phyloP scores from a whole-genome alignment of 1,140 invertebrate species.

The Drosophila arawakana region DNA sequence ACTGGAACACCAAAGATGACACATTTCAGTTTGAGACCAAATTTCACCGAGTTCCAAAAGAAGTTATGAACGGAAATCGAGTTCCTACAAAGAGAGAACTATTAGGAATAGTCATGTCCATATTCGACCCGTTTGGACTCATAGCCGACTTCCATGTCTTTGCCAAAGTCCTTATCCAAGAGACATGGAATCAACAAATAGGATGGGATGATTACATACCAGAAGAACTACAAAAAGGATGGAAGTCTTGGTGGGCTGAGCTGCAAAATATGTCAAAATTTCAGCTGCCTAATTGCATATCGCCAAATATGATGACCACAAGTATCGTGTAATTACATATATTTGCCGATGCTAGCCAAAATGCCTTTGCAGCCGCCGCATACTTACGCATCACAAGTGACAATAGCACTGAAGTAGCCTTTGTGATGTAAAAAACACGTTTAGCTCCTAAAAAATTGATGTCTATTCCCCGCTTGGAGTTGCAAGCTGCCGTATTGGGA shows the following conservation, averaged over 20 bases:
- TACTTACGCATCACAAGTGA: not conserved
- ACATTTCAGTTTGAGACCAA: not conserved
- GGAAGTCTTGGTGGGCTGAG: not conserved
- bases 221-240: not conserved
- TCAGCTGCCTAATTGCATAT: not conserved
- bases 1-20: not conserved
- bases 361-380: not conserved
- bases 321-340: not conserved
- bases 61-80: not conserved
- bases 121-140: not conserved
- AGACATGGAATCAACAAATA: not conserved
- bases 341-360: conserved; percentile 1
- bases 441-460: not conserved
- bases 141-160: not conserved
- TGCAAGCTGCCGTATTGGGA: conserved; percentile 17
- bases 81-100: not conserved
- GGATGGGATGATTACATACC: not conserved
- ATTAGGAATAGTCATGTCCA: not conserved
- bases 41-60: not conserved
- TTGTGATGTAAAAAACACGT: conserved; percentile 8
- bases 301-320: too few species aligned
- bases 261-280: not conserved
- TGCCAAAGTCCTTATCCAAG: not conserved
- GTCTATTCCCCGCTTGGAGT: not conserved
- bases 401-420: not conserved